Evolutionary conservation across 23 tunicate species (phyloP).

Genomic region (Ciona savignyi): DNA sequence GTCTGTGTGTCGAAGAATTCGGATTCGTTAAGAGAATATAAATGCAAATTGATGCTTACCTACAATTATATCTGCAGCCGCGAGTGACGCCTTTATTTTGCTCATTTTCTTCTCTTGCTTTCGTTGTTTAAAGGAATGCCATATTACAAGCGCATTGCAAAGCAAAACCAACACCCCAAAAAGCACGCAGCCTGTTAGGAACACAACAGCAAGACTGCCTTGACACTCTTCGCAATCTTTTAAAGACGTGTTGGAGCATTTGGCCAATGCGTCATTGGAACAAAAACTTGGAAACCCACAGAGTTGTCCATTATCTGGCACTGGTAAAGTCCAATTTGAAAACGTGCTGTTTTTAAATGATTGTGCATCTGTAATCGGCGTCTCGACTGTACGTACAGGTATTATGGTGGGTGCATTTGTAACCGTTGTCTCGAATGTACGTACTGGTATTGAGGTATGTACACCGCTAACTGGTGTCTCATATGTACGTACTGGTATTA

Average conservation of each 20-base stretch:
- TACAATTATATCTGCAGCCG: neutral
- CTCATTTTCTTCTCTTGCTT: neutral
- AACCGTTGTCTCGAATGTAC: too few relatives aligned
- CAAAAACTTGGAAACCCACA: neutral
- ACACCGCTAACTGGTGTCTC: too few relatives aligned
- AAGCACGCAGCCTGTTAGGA: neutral
- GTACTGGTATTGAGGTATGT: too few relatives aligned
- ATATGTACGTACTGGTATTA: too few relatives aligned
- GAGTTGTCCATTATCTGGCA: neutral
- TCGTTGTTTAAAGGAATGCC: neutral
- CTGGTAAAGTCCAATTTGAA: too few relatives aligned
- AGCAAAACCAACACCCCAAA: neutral
- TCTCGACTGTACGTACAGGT: too few relatives aligned
- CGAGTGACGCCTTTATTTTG: neutral
- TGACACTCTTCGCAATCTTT: neutral
- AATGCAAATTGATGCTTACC: too few relatives aligned
- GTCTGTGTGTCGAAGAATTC: too few relatives aligned
- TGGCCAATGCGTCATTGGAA: neutral
- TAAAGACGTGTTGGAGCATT: neutral
- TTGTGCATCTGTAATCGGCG: too few relatives aligned
- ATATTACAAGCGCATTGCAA: neutral
- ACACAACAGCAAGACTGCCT: neutral
- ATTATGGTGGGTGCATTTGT: too few relatives aligned
- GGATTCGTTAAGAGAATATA: too few relatives aligned
- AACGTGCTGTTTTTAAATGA: too few relatives aligned